A percentile compares a stretch with the other conserved stretches of the same genome.
phyloP scores from a whole-genome alignment of 2,113 vertebrate genomes.

The Galemys pyrenaicus region DNA sequence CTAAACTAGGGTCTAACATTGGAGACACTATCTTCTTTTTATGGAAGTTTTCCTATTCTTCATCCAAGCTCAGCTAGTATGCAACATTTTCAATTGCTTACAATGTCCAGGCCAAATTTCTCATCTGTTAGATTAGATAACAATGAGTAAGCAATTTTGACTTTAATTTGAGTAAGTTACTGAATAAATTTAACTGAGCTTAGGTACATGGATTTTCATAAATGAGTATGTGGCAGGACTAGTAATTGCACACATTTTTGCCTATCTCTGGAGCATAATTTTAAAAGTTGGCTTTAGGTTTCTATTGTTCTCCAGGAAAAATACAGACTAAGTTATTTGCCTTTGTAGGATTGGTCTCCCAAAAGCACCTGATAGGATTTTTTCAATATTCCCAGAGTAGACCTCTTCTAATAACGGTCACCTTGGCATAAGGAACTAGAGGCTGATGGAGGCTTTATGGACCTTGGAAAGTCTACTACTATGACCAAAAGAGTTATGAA shows the following conservation, averaged over 20 bases:
- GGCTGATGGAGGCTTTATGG: too few species aligned
- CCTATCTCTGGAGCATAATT: neutral
- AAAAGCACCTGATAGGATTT: too few species aligned
- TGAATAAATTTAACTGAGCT: neutral
- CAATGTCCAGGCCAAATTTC: neutral
- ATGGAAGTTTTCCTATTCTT: rapidly evolving
- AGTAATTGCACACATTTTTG: neutral
- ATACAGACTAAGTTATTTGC: neutral
- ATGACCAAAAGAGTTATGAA: too few species aligned
- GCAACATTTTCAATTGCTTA: neutral
- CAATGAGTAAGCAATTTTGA: neutral
- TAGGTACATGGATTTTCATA: neutral
- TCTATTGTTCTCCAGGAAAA: neutral
- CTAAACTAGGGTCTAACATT: neutral
- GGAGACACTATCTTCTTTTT: neutral
- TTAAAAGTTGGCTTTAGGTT: neutral
- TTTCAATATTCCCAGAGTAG: too few species aligned
- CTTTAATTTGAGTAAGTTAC: neutral
- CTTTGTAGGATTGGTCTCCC: neutral
- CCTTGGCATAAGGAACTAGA: too few species aligned
- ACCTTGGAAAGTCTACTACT: too few species aligned
- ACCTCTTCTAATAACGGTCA: too few species aligned
- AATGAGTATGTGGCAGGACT: neutral
- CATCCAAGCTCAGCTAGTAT: neutral
- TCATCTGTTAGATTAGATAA: neutral